These are phyloP conservation scores for Salvelinus fontinalis DNA, from an alignment of 2,113 vertebrate genomes.

Conservation along the genomic window DNA sequence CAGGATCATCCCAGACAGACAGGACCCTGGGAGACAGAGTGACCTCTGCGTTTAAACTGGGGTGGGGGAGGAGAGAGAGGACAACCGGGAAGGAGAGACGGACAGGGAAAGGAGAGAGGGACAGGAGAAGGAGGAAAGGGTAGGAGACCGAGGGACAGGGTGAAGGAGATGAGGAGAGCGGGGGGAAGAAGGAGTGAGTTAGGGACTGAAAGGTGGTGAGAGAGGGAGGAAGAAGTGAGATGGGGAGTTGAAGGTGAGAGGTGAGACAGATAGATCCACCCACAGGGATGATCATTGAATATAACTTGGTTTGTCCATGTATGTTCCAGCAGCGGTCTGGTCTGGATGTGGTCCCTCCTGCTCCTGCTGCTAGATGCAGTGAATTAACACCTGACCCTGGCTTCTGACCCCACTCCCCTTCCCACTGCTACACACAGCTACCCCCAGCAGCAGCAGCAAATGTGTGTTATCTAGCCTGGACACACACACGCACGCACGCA, in stretches of 20 bases:
- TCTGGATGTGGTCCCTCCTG: slow-evolving; percentile 39
- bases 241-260: background rate
- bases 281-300: slow-evolving; percentile 20
- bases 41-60: slow-evolving; percentile 70
- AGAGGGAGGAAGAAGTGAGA: slow-evolving; percentile 23
- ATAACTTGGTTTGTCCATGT: slow-evolving; percentile 35
- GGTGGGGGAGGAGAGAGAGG: slow-evolving; percentile 56
- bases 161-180: slow-evolving; percentile 2
- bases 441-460: slow-evolving; percentile 65
- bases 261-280: background rate
- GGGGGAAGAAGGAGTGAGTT: too few relatives aligned
- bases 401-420: slow-evolving; percentile 60
- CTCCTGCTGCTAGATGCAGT: slow-evolving; percentile 55
- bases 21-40: slow-evolving; percentile 72
- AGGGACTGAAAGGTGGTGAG: slow-evolving; percentile 20
- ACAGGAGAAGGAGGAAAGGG: slow-evolving; percentile 5
- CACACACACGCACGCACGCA: slow-evolving; percentile 35
- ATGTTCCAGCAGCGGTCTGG: slow-evolving; percentile 18
- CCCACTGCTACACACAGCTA: slow-evolving; percentile 15
- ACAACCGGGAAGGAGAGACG: slow-evolving; percentile 23
- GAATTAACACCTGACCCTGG: slow-evolving; percentile 70
- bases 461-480: slow-evolving; percentile 46
- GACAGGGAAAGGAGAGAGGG: background rate
- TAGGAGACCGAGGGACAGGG: slow-evolving; percentile 15
- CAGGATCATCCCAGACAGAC: slow-evolving; percentile 77